Base-by-base conservation (phyloP, 1,140 invertebrate genomes). In the Elysia chlorotica region DNA sequence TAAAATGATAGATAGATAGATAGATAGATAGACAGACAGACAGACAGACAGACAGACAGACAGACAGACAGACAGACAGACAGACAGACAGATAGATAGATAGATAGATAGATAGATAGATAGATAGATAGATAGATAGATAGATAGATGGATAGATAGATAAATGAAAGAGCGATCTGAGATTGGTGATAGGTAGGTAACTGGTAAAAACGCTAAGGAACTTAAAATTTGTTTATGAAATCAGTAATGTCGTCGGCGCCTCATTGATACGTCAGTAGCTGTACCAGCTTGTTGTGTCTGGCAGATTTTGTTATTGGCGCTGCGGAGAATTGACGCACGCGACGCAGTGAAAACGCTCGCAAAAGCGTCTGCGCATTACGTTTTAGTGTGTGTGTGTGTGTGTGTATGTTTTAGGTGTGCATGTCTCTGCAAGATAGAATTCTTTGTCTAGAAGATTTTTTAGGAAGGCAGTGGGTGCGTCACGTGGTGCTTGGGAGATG, bases 21-120 rank as follows among this genome's bases (percentile, higher is more conserved):
- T 57, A 57, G 54, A 57, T 57, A 57, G 54, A 57, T 57, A 57
- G 54, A 57, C 30, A 57, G 54, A n/a, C 30, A 57, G n/a, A 6
- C 30, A 4, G n/a, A 57, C 30, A 57, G 4, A 57, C 21, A 6
- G 54, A 57, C 21, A 57, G 54, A 57, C 21, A 57, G n/a, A 6
- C 30, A 4, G n/a, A 57, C 30, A 57, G 54, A 57, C 21, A 6
- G 54, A 57, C 30, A 57, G 54, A 57, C 21, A 57, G 5, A 57
- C 21, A 57, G 54, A 57, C 3, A 4, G 54, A n/a, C n/a, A n/a
- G n/a, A n/a, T n/a, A n/a, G n/a, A n/a, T n/a, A n/a, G n/a, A n/a
- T n/a, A n/a, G n/a, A 6, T 6, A 6, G 54, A 4, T 6, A 57
- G 54, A 57, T n/a, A 57, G 54, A 57, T n/a, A 57, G 54, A 6